Percentiles rank a stretch among this genome's conserved stretches.
Conservation (phyloP, 2,888 invertebrate species). For the Rhamphomyia laevipes region DNA sequence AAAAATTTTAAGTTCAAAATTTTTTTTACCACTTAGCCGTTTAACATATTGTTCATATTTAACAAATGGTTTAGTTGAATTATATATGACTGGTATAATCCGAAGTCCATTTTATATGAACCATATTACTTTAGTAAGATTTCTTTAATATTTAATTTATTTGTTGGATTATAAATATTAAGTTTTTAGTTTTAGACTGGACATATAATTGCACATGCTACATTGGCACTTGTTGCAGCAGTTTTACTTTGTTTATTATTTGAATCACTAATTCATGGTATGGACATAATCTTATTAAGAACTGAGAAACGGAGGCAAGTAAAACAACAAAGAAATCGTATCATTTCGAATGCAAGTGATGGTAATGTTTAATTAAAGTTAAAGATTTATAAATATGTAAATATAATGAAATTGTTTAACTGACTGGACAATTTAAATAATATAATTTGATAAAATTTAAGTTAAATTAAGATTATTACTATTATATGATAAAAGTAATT, state of each 20-base stretch:
- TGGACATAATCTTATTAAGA: slow-evolving; percentile 53
- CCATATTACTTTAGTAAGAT: slow-evolving; percentile 48
- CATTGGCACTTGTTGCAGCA: slow-evolving; percentile 50
- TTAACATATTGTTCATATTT: slow-evolving; percentile 62
- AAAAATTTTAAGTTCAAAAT: slow-evolving; percentile 23
- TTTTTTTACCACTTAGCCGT: slow-evolving; percentile 52
- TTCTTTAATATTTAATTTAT: not conserved
- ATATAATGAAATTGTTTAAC: no score
- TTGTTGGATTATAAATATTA: not conserved
- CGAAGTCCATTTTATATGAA: slow-evolving; percentile 50
- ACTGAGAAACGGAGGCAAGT: slow-evolving; percentile 28
- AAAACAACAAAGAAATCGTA: slow-evolving; percentile 1
- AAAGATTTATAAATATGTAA: no score
- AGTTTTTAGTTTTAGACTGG: slow-evolving; percentile 38
- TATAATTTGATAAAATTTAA: no score
- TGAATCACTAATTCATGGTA: slow-evolving; percentile 58
- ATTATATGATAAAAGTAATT: no score
- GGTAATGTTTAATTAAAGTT: no score
- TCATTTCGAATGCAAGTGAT: not conserved
- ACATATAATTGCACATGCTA: slow-evolving; percentile 45
- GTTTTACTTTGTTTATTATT: slow-evolving; percentile 52
- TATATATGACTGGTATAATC: slow-evolving; percentile 49
- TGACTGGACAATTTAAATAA: no score
- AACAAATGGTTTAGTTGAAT: slow-evolving; percentile 56
- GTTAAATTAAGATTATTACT: no score